Evolutionary conservation across 2,888 invertebrate genomes (phyloP).

Genomic region (Dromius quadrimaculatus): DNA sequence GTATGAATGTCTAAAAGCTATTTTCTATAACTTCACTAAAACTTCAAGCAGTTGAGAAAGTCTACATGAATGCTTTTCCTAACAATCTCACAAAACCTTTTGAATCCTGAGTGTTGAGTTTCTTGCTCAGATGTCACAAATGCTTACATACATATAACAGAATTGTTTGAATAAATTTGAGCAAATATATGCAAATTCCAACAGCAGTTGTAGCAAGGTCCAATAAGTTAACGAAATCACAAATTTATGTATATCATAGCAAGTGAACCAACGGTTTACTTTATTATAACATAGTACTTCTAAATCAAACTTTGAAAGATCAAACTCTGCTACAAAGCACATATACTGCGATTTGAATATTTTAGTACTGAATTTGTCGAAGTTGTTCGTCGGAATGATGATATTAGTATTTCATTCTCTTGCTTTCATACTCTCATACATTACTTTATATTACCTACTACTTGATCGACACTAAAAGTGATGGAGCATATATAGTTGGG

Average conservation of each 20-base stretch:
- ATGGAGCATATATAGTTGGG: too few species aligned
- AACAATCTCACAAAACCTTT: too few species aligned
- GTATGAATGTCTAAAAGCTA: too few species aligned
- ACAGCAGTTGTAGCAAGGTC: background rate
- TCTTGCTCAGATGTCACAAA: background rate
- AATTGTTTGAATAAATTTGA: background rate
- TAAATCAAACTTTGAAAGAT: slow-evolving; percentile 2
- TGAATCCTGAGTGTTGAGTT: background rate
- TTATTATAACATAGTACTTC: slow-evolving; percentile 14
- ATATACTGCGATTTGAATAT: slow-evolving; percentile 13
- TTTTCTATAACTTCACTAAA: too few species aligned
- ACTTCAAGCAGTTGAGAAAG: too few species aligned
- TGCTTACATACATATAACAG: background rate
- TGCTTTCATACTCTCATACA: background rate
- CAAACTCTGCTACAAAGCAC: background rate
- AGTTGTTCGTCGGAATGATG: slow-evolving; percentile 5
- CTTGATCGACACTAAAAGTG: too few species aligned
- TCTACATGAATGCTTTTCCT: too few species aligned
- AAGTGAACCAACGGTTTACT: slow-evolving; percentile 9
- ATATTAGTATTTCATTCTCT: slow-evolving; percentile 12
- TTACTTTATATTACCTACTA: too few species aligned
- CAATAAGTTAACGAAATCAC: slow-evolving; percentile 20
- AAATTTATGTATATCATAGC: slow-evolving; percentile 15
- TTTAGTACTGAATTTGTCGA: slow-evolving; percentile 7
- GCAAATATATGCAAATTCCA: slow-evolving; percentile 6